Evolutionary conservation across 1,140 invertebrate species (phyloP).

Genomic region (Chrysopa pallens): DNA sequence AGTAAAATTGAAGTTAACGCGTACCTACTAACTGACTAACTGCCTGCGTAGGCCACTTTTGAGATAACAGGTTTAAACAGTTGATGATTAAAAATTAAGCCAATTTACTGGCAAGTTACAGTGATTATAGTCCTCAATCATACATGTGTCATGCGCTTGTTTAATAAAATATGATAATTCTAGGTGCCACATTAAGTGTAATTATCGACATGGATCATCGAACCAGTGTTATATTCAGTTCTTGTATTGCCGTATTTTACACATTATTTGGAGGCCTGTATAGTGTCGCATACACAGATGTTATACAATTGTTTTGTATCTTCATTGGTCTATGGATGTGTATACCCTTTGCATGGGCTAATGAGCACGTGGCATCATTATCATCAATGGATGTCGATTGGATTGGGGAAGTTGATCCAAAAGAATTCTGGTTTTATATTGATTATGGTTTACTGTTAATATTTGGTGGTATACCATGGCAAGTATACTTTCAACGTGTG

Average conservation of each 20-base stretch:
- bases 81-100: too few relatives aligned
- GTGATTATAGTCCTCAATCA: too few relatives aligned
- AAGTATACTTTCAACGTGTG: constrained; percentile 96
- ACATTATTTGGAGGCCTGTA: constrained; percentile 95
- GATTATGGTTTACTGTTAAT: constrained; percentile 84
- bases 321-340: constrained; percentile 97
- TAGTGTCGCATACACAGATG: constrained; percentile 96
- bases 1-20: too few relatives aligned
- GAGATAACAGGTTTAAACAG: too few relatives aligned
- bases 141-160: too few relatives aligned
- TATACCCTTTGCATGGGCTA: constrained; percentile 86
- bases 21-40: too few relatives aligned
- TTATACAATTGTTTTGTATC: constrained; percentile 97
- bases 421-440: constrained; percentile 66
- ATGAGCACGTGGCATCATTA: constrained; percentile 64
- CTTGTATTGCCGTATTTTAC: constrained; percentile 92
- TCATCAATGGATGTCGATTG: constrained; percentile 70
- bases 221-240: constrained; percentile 84
- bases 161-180: constrained; percentile 7
- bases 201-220: constrained; percentile 91
- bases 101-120: too few relatives aligned
- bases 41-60: too few relatives aligned
- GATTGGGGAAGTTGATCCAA: constrained; percentile 61
- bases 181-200: constrained; percentile 83
- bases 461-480: constrained; percentile 98